Conservation (phyloP, 1,140 invertebrate species). For the Megalopta genalis region DNA sequence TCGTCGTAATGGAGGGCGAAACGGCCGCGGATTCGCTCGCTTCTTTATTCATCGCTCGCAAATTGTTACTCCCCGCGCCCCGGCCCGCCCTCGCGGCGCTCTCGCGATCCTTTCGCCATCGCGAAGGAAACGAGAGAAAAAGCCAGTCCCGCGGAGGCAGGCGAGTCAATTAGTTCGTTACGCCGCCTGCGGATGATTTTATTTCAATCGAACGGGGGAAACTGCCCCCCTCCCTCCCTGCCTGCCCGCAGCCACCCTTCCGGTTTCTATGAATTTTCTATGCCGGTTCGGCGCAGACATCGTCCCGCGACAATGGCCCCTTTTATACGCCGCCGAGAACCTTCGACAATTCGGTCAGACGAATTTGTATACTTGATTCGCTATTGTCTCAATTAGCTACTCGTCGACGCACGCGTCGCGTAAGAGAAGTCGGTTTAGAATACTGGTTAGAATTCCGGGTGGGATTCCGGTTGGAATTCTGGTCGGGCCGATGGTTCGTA, state of each 20-base stretch:
- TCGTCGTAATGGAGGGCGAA: conserved; percentile 50
- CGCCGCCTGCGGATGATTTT: conserved; percentile 27
- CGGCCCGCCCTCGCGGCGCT: background rate
- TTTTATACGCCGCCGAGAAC: background rate
- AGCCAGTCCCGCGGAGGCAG: background rate
- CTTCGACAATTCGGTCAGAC: background rate
- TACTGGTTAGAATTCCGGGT: too few relatives aligned
- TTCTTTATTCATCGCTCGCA: conserved; percentile 61
- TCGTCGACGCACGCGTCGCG: too few relatives aligned
- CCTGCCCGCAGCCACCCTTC: background rate
- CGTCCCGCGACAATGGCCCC: background rate
- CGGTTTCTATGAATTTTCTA: conserved; percentile 4
- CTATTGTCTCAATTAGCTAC: too few relatives aligned
- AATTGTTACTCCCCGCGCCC: conserved; percentile 43
- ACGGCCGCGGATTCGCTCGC: conserved; percentile 38
- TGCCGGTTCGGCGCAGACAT: background rate
- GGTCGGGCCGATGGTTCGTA: too few relatives aligned
- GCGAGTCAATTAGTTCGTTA: conserved; percentile 58
- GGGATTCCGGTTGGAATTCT: too few relatives aligned
- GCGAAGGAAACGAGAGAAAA: background rate
- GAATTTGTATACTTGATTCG: too few relatives aligned
- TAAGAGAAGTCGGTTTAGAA: too few relatives aligned
- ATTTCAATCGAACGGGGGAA: conserved; percentile 27
- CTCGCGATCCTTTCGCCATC: background rate
- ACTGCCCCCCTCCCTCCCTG: background rate